Base-by-base conservation (phyloP, 2,888 invertebrate genomes). In the Electrophaes corylata region DNA sequence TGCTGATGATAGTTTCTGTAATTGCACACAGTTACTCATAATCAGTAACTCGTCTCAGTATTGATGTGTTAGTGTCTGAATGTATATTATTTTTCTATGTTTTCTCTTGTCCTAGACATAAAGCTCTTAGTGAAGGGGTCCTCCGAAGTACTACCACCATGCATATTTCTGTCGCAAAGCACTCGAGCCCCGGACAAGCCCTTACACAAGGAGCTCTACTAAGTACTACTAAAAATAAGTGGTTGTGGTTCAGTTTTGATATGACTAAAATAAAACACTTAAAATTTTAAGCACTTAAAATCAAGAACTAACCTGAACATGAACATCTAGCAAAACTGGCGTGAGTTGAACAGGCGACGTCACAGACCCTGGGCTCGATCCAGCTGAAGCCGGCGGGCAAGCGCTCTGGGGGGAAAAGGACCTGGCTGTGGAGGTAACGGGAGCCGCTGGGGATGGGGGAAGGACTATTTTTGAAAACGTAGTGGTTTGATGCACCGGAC, bases 311-410 rank as follows among this genome's bases (percentile, higher is more conserved):
- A 60, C 60, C 60, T 60, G 93, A 29, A 98, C 96, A 85, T 98
- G 98, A 50, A 95, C 93, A 65, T 97, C 97, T 61, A 96, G 91
- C 23, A 98, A 92, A 4, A 94, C 94, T 1, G 97, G 97, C 0
- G 96, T 96, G 19, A 95, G 83, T 69, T 95, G 95, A 0, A 94
- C 93, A 16, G 94, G 94, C 41, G 94, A 92, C 55, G 91, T 92
- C 10, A 92, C 91, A 3, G 93, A 92, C 31, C 92, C 88, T n/a
- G 93, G 93, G 69, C 93, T 94, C 19, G 94, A 93, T 4, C 93
- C 91, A 12, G 93, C 91, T 3, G 93, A 92, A 2, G 92, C 86
- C 3, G 91, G 87, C 14, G 92, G 91, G 57, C 88, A 87, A 4
- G 88, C 83, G 64, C 87, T 85, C 80, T 92, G 92, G 2, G 91